Evolutionary conservation across 92 coral and sea anemone genomes (phyloP), one percentile per base, ranked within the genome.

Genomic region (Montipora capitata): DNA sequence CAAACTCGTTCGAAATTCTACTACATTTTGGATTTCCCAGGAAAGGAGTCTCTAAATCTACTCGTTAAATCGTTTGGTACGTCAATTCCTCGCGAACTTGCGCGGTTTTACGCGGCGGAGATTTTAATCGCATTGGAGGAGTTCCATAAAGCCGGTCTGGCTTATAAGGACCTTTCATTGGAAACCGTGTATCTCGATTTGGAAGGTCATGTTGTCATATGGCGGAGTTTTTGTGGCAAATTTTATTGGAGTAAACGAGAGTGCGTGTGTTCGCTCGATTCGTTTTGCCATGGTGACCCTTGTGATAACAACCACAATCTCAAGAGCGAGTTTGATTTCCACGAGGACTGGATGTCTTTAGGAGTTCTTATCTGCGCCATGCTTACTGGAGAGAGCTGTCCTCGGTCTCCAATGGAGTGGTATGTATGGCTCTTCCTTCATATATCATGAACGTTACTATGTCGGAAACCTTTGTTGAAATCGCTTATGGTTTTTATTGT

Each of bases 151-250:
- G 67, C 75, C 51, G 89, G 96, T 44, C 87, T 92, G 63, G 73
- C 85, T 13, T 97, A 97, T 81, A 92, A 91, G 2, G 98, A 96
- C 14, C 98, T 97, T 68, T 89, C 85, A 64, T 68, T 94, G 71
- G 97, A 87, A 38, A 92, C 57, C 20, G 91, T 97, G 1, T 65
- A 87, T 10, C 52, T 96, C 40, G 98, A 97, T 81, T 40, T 77
- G 56, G 80, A 89, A 18, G 99, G 99, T 5, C 98, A 94, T 76
- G 87, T 91, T 4, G 89, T 89, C 15, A 63, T 97, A 57, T 96
- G 98, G 98, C 86, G 99, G n/a, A 92, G 73, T 35, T 96, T 97
- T 83, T 93, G 95, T 48, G 96, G 97, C 14, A 94, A 94, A 64
- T 80, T 85, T 69, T 97, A 97, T 44, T 97, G 99, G 99, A 88